phyloP scores from a whole-genome alignment of 2,888 invertebrate species.

The Dryomyza anilis region DNA sequence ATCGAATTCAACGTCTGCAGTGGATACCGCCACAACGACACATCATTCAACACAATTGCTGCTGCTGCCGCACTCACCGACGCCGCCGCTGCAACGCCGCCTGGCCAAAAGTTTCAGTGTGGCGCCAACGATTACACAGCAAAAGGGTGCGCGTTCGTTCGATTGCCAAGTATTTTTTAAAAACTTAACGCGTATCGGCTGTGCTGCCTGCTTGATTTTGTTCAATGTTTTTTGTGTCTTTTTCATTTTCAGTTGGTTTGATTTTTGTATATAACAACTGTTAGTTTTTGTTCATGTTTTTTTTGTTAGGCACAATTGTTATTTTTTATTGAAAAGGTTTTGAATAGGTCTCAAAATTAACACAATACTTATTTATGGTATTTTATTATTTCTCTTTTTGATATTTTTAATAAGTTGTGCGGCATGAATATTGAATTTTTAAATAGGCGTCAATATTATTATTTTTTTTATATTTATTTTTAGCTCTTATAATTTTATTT shows the following conservation, averaged over 20 bases:
- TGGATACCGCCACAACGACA: slow-evolving; percentile 44
- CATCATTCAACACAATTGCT: slow-evolving; percentile 30
- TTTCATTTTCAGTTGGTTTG: slow-evolving; percentile 18
- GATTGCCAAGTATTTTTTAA: slow-evolving; percentile 2
- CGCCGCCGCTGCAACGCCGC: slow-evolving; percentile 85
- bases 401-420: background rate
- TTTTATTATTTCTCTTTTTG: background rate
- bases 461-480: too few relatives aligned
- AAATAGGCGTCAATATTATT: too few relatives aligned
- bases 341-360: too few relatives aligned
- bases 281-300: background rate
- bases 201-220: slow-evolving; percentile 26
- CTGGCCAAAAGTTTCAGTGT: slow-evolving; percentile 93
- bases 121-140: slow-evolving; percentile 68
- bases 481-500: background rate
- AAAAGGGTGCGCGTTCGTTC: slow-evolving; percentile 58
- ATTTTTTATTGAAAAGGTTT: background rate
- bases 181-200: slow-evolving; percentile 11
- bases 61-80: slow-evolving; percentile 70
- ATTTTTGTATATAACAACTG: background rate
- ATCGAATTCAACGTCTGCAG: slow-evolving; percentile 33
- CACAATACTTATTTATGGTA: background rate
- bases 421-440: too few relatives aligned
- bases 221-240: background rate
- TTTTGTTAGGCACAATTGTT: background rate